Conservation (phyloP, 2,113 vertebrate species). For the Cyanistes caeruleus region DNA sequence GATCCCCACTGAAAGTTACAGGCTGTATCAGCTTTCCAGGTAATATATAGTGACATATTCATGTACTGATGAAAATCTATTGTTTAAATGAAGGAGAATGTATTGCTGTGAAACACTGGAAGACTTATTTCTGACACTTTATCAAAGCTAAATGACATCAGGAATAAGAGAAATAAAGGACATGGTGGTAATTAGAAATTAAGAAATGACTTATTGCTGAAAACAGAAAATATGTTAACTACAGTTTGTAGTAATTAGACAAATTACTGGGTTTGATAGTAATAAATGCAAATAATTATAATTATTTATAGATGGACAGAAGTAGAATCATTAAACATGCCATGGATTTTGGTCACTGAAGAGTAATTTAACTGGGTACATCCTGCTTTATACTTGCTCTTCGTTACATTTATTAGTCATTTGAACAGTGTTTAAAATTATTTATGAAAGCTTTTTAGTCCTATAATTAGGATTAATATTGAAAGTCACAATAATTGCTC, state of each 20-base stretch:
- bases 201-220: constrained; percentile 12
- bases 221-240: constrained; percentile 48
- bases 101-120: neutral
- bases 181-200: constrained; percentile 10
- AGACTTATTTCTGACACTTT: neutral
- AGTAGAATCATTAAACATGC: constrained; percentile 45
- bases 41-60: neutral
- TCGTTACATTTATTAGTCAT: constrained; percentile 19
- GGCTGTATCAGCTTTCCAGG: neutral
- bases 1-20: neutral
- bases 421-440: neutral
- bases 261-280: constrained; percentile 52
- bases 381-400: neutral
- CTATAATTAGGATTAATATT: constrained; percentile 46
- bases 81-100: neutral
- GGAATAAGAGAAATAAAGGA: neutral
- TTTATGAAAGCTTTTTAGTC: constrained; percentile 44
- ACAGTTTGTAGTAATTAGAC: constrained; percentile 54
- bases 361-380: constrained; percentile 7
- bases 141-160: neutral
- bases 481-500: constrained; percentile 6
- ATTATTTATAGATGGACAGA: constrained; percentile 66
- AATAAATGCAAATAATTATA: constrained; percentile 69
- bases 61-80: neutral
- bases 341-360: constrained; percentile 17